Conservation (phyloP, 2,888 invertebrate species). For the Protula sp. region DNA sequence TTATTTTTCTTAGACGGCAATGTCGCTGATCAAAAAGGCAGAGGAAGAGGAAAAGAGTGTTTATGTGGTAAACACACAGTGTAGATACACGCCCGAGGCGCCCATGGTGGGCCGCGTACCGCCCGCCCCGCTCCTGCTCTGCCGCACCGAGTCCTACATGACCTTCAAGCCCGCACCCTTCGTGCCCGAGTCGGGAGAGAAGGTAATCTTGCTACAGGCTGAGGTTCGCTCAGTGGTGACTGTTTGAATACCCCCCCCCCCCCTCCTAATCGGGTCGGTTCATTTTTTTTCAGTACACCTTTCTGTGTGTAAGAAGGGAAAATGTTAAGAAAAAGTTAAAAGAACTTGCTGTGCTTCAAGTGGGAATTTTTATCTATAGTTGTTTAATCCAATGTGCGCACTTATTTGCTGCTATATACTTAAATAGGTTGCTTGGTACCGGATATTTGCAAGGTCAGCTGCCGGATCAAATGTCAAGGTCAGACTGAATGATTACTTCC, state of each 20-base stretch:
- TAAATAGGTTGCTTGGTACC: slow-evolving; percentile 50
- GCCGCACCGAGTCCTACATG: slow-evolving; percentile 47
- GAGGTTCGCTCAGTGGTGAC: too few relatives aligned
- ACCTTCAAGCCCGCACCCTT: slow-evolving; percentile 47
- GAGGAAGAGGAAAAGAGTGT: slow-evolving; percentile 43
- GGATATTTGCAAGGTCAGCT: slow-evolving; percentile 45
- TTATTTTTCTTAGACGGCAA: slow-evolving; percentile 34
- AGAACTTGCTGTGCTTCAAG: too few relatives aligned
- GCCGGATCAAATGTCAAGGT: slow-evolving; percentile 48
- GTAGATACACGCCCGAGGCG: slow-evolving; percentile 17
- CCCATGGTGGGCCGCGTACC: slow-evolving; percentile 30
- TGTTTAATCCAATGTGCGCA: too few relatives aligned
- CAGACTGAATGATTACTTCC: slow-evolving; percentile 46
- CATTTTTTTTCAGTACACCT: too few relatives aligned
- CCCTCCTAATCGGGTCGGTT: too few relatives aligned
- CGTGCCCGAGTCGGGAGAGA: slow-evolving; percentile 35
- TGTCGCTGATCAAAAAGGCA: slow-evolving; percentile 35
- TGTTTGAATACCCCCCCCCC: too few relatives aligned
- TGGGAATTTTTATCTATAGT: too few relatives aligned
- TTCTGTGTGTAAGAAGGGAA: too few relatives aligned
- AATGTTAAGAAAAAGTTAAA: too few relatives aligned
- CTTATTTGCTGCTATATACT: neutral
- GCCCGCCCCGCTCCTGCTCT: slow-evolving; percentile 45
- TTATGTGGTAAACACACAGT: slow-evolving; percentile 38
- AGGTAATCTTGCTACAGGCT: too few relatives aligned